Percentiles rank a stretch among this genome's conserved stretches.
Evolutionary conservation across 2,113 vertebrate genomes (phyloP).

Genomic region (Corvus moneduloides): DNA sequence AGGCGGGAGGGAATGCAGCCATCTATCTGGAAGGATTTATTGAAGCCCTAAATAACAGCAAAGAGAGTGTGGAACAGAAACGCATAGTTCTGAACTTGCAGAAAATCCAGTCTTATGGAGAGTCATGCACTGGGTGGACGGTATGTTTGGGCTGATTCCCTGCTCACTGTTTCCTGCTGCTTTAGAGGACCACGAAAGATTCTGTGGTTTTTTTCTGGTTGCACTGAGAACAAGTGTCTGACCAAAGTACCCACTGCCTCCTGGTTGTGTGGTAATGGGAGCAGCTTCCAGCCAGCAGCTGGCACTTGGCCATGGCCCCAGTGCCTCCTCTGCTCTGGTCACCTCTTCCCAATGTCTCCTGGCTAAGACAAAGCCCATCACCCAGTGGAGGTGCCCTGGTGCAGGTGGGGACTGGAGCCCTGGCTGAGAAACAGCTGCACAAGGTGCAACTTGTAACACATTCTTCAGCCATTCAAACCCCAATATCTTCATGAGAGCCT

Average conservation of each 20-base stretch:
- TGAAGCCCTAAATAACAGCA: not conserved
- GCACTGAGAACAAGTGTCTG: not conserved
- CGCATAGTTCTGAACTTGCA: fast-evolving
- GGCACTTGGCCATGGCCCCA: not conserved
- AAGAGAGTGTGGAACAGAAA: fast-evolving
- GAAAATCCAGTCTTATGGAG: not conserved
- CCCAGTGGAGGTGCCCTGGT: fast-evolving
- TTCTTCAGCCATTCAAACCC: not conserved
- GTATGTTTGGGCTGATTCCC: not conserved
- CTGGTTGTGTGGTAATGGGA: fast-evolving
- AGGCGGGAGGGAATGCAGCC: fast-evolving
- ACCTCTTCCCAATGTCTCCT: not conserved
- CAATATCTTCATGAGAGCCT: not conserved
- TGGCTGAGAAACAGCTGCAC: not conserved
- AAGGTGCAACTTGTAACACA: not conserved
- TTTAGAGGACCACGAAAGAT: not conserved
- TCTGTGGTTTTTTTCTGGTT: not conserved
- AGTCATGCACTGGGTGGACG: fast-evolving
- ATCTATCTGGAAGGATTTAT: not conserved
- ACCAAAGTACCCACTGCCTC: not conserved
- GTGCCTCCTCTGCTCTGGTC: not conserved
- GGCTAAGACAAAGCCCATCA: not conserved
- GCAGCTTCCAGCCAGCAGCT: not conserved
- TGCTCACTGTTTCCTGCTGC: fast-evolving
- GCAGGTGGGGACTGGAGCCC: not conserved